Evolutionary conservation across 1,140 invertebrate species (phyloP).

Genomic region (Nixonia krombeini): DNA sequence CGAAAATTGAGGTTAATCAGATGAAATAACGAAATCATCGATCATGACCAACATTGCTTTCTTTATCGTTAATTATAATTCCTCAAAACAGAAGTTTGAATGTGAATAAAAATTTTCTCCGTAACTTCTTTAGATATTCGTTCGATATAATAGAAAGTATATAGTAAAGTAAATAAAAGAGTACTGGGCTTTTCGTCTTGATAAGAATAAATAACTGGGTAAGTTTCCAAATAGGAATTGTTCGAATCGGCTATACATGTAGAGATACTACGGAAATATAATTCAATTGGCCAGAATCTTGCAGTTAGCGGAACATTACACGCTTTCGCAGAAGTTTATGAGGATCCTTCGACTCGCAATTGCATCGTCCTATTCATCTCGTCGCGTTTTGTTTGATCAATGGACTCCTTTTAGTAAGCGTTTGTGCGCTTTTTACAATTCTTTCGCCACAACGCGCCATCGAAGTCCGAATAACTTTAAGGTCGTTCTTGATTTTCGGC

Average conservation of each 20-base stretch:
- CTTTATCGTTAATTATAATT: too few species aligned
- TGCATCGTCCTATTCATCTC: neutral
- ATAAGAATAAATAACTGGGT: constrained; percentile 11
- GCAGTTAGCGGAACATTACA: constrained; percentile 23
- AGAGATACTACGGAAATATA: constrained; percentile 15
- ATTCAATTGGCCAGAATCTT: constrained; percentile 32
- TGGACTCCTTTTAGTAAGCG: neutral
- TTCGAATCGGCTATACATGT: constrained; percentile 9
- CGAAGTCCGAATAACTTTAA: constrained; percentile 1
- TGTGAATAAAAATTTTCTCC: too few species aligned
- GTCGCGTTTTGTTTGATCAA: constrained; percentile 14
- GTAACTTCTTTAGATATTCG: too few species aligned
- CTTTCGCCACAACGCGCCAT: neutral
- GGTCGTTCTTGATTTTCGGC: neutral
- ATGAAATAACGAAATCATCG: too few species aligned
- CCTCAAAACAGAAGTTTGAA: too few species aligned
- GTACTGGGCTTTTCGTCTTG: neutral
- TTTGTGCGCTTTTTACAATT: constrained; percentile 1
- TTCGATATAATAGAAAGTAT: too few species aligned
- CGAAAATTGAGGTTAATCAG: too few species aligned
- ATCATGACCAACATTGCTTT: too few species aligned
- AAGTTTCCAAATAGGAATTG: constrained; percentile 9
- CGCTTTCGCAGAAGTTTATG: neutral
- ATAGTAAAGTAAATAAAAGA: too few species aligned
- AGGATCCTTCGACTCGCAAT: neutral